Evolutionary conservation across 2,113 vertebrate genomes (phyloP), one percentile per base, ranked within the genome.

Genomic region (Alethe castanea): DNA sequence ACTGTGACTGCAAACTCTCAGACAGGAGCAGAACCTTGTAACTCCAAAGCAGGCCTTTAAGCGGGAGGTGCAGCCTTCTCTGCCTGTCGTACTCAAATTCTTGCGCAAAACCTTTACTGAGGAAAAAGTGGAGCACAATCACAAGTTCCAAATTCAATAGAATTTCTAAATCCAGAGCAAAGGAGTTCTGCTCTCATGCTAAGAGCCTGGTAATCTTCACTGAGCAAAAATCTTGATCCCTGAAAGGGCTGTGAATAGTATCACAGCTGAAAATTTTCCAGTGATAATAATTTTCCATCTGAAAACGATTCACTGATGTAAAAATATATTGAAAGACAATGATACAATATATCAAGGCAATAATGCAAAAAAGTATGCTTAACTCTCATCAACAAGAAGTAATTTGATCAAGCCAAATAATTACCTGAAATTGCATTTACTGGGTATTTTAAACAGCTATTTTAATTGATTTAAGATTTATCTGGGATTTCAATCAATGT

Each of bases 161-260:
- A 20, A 71, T 85, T 95, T 91, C 89, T 62, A 95, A 79, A 91
- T 80, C 45, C 48, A 80, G 29, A 61, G 31, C 12, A 73, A 90
- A 95, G 66, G 18, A 53, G 23, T 82, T 76, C 35, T 89, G 9
- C 19, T 81, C 8, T 20, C 4, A 8, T 60, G 31, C 23, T 85
- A 76, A 79, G 45, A 72, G 33, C 70, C 66, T 82, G 36, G 9
- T 69, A 88, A 69, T 80, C 67, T 64, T 92, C 79, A 52, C 22
- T 62, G 24, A 62, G 67, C 18, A 70, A 80, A 82, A 81, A 31
- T 62, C 71, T 87, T 76, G 44, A 85, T 87, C n/a, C 40, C 16
- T 71, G 48, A 56, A 67, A 86, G 16, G 45, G 6, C n/a, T 90
- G 24, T 66, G 56, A 93, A 70, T 42, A 66, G 17, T 17, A 64